A percentile compares a stretch with the other conserved stretches of the same genome.
Conservation (phyloP, 2,113 vertebrate genomes). For the Percopsis transmontana region DNA sequence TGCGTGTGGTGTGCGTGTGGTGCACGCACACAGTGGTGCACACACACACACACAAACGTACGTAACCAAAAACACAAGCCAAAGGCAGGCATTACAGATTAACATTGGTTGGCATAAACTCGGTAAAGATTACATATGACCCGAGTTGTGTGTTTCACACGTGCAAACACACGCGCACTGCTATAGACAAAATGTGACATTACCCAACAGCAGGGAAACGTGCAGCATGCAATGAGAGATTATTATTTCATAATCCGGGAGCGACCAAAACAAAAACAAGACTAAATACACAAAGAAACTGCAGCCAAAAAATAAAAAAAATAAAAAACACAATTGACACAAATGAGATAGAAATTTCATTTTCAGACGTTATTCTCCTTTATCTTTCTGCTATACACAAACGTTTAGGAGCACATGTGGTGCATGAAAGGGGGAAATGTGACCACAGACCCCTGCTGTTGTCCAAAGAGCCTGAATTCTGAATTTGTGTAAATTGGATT, state of each 20-base stretch:
- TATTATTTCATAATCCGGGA: no score
- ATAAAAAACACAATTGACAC: no score
- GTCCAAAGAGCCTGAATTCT: not conserved
- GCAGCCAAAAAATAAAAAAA: no score
- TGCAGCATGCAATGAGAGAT: no score
- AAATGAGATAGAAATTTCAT: constrained; percentile 21
- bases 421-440: constrained; percentile 35
- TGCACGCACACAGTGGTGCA: constrained; percentile 7
- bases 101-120: no score
- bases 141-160: no score
- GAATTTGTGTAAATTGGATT: constrained; percentile 87
- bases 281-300: no score
- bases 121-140: no score
- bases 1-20: no score
- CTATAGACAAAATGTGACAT: not conserved
- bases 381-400: not conserved
- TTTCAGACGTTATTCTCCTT: constrained; percentile 41
- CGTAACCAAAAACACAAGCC: constrained; percentile 10
- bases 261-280: no score
- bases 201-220: not conserved
- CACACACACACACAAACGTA: constrained; percentile 1
- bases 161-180: not conserved
- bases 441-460: constrained; percentile 56
- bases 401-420: constrained; percentile 21
- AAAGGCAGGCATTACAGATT: not conserved